These are phyloP conservation scores for Eulemur rufifrons DNA, from an alignment of 2,113 vertebrate species.

Conservation along the genomic window DNA sequence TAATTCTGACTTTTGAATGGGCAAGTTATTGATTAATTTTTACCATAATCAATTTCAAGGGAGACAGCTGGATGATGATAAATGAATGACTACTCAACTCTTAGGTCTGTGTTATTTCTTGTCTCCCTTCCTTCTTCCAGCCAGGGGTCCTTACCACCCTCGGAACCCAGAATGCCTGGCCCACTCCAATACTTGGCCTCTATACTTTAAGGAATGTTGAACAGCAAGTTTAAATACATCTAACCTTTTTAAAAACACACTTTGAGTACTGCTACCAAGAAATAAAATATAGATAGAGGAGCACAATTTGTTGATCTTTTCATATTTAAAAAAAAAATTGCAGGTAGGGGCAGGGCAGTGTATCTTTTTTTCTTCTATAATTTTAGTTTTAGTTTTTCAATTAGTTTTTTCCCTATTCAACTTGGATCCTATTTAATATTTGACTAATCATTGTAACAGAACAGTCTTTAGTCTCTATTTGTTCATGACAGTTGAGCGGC, in stretches of 20 bases:
- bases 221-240: neutral
- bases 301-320: neutral
- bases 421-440: neutral
- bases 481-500: neutral
- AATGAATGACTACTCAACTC: neutral
- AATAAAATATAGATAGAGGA: neutral
- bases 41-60: neutral
- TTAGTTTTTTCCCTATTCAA: neutral
- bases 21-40: neutral
- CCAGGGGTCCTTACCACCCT: neutral
- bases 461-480: conserved; percentile 23
- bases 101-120: neutral
- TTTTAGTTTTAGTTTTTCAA: neutral
- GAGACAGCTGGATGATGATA: neutral
- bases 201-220: neutral
- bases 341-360: neutral
- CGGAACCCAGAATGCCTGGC: neutral
- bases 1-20: neutral
- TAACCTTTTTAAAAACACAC: neutral
- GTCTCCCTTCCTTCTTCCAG: neutral
- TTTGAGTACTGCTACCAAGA: neutral
- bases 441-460: neutral
- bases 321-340: neutral
- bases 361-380: neutral
- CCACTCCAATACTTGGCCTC: neutral